Evolutionary conservation across 2,888 invertebrate species (phyloP).

Genomic region (Clitarchus hookeri): DNA sequence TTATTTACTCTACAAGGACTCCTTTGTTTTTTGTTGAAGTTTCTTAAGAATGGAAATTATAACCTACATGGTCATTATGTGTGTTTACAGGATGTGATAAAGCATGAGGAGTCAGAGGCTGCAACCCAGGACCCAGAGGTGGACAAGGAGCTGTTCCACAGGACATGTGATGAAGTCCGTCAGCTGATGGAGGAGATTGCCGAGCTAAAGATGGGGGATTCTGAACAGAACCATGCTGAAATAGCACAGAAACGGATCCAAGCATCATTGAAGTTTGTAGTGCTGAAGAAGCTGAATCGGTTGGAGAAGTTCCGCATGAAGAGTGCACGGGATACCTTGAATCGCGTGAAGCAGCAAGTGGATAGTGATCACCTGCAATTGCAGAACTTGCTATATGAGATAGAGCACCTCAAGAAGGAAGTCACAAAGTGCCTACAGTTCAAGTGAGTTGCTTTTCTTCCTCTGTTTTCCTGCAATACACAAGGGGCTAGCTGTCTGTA

Average conservation of each 20-base stretch:
- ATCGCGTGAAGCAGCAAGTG: slow-evolving; percentile 83
- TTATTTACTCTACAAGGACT: too few species aligned
- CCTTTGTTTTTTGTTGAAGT: too few species aligned
- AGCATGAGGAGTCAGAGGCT: slow-evolving; percentile 77
- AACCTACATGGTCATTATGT: too few species aligned
- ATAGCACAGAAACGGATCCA: slow-evolving; percentile 71
- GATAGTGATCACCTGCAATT: slow-evolving; percentile 88
- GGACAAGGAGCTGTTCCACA: slow-evolving; percentile 69
- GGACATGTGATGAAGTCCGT: slow-evolving; percentile 72
- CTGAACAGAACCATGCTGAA: slow-evolving; percentile 61
- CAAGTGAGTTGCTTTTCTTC: slow-evolving; percentile 62
- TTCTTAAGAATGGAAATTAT: too few species aligned
- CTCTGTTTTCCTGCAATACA: too few species aligned
- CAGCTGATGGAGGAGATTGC: slow-evolving; percentile 70
- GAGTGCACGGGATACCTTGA: slow-evolving; percentile 78
- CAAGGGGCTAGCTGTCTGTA: too few species aligned
- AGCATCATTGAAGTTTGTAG: slow-evolving; percentile 76
- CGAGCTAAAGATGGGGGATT: slow-evolving; percentile 64
- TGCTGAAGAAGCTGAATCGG: slow-evolving; percentile 86
- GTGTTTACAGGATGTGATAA: slow-evolving; percentile 65
- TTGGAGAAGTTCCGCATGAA: slow-evolving; percentile 87
- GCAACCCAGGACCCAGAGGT: slow-evolving; percentile 65
- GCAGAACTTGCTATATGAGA: slow-evolving; percentile 93
- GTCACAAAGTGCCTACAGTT: slow-evolving; percentile 94
- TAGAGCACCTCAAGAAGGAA: slow-evolving; percentile 91